These are phyloP conservation scores for Euproctis similis DNA, from an alignment of 2,888 invertebrate genomes.

Conservation along the genomic window DNA sequence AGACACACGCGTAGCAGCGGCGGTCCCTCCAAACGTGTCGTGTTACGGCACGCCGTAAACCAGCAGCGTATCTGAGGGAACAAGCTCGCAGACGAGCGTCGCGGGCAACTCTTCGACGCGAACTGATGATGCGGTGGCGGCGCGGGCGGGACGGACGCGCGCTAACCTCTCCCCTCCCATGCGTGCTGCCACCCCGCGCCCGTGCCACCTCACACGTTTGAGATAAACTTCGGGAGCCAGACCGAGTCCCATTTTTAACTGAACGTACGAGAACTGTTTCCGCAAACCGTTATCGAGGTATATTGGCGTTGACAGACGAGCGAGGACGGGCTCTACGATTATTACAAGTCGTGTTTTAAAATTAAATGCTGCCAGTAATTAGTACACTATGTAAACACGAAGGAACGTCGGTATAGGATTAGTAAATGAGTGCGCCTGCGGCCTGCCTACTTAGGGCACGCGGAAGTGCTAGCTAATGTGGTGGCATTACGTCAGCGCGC, in stretches of 20 bases:
- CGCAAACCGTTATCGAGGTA: constrained; percentile 55
- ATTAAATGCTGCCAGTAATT: constrained; percentile 9
- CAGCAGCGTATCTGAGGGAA: constrained; percentile 76
- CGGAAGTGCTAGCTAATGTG: constrained; percentile 59
- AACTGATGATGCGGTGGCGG: constrained; percentile 69
- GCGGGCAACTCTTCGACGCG: constrained; percentile 68
- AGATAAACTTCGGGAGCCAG: constrained; percentile 70
- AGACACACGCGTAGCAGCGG: constrained; percentile 66
- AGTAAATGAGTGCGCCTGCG: constrained; percentile 31
- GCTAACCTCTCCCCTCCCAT: constrained; percentile 38
- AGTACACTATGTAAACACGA: constrained; percentile 3
- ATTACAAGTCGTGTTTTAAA: constrained; percentile 28
- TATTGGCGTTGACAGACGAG: constrained; percentile 35
- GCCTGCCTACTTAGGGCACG: constrained; percentile 57
- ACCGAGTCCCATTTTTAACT: constrained; percentile 66
- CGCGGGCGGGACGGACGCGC: constrained; percentile 66
- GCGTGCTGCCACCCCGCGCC: constrained; percentile 30
- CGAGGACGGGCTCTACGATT: constrained; percentile 26
- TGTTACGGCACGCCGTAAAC: constrained; percentile 75
- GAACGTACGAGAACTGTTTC: constrained; percentile 45
- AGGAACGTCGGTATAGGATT: constrained; percentile 27
- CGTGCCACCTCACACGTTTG: constrained; percentile 51
- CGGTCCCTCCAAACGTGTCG: constrained; percentile 76
- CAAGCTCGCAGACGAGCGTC: constrained; percentile 66
- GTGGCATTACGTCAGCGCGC: constrained; percentile 67